Conservation (phyloP, 2,113 vertebrate genomes). For the Leucopsar rothschildi region DNA sequence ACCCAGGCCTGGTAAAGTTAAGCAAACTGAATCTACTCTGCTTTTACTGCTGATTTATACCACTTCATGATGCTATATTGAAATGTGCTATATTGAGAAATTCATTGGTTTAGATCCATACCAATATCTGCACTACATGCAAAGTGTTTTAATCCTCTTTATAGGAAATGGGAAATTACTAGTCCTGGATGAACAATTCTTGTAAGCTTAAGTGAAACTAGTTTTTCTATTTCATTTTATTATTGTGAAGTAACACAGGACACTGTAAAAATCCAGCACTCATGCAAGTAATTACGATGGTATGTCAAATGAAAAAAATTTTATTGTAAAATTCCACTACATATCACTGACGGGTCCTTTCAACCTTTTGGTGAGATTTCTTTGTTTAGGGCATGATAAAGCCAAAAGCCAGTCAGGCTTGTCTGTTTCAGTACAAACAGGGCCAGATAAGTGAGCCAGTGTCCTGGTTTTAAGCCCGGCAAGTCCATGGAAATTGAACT, state of each 20-base stretch:
- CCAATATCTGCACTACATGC: neutral
- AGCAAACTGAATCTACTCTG: neutral
- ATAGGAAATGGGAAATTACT: neutral
- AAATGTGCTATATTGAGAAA: neutral
- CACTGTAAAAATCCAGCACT: neutral
- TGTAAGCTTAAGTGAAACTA: neutral
- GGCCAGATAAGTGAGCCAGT: neutral
- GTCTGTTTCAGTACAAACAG: neutral
- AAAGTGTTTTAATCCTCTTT: neutral
- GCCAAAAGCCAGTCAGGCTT: neutral
- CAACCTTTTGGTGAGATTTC: neutral
- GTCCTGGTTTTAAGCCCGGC: fast-evolving
- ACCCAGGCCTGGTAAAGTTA: neutral
- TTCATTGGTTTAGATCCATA: neutral
- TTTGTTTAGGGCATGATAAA: neutral
- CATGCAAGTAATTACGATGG: neutral
- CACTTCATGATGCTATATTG: neutral
- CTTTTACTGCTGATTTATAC: neutral
- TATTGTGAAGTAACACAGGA: neutral
- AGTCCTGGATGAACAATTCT: neutral
- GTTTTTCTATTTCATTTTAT: neutral
- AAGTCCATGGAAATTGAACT: neutral
- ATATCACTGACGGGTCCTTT: neutral
- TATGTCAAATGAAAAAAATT: neutral
- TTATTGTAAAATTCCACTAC: neutral